These are phyloP conservation scores for Eristalinus sepulchralis DNA, from an alignment of 2,888 invertebrate genomes.

Conservation along the genomic window DNA sequence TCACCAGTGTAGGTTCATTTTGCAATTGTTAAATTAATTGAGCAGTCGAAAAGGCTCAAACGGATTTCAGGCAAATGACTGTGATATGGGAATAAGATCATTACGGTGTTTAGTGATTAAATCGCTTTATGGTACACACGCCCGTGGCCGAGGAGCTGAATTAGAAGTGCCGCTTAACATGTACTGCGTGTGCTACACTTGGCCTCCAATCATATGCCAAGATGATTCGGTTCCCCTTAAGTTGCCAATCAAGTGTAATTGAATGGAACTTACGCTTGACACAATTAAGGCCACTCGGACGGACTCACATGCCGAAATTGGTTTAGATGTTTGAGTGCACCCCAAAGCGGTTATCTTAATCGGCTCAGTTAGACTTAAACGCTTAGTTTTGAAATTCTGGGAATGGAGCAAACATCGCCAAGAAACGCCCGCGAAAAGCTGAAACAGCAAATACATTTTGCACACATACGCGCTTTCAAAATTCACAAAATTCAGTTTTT, in stretches of 20 bases:
- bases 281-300: not conserved
- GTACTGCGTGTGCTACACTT: not conserved
- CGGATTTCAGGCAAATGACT: constrained; percentile 48
- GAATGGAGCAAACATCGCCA: no score
- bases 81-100: constrained; percentile 29
- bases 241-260: constrained; percentile 1
- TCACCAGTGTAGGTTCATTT: constrained; percentile 41
- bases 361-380: not conserved
- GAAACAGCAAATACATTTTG: no score
- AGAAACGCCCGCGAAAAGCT: no score
- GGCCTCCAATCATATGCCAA: not conserved
- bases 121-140: constrained; percentile 14
- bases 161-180: constrained; percentile 1
- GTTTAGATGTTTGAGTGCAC: not conserved
- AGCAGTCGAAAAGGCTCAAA: constrained; percentile 37
- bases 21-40: constrained; percentile 63
- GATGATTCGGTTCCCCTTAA: not conserved
- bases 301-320: not conserved
- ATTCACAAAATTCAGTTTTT: not conserved
- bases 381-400: no score
- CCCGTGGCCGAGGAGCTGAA: not conserved
- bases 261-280: not conserved
- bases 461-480: no score
- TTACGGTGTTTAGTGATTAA: constrained; percentile 31
- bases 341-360: not conserved